Percentiles rank a stretch among this genome's conserved stretches.
phyloP scores from a whole-genome alignment of 2,888 invertebrate species.

The Cantharis nigra region DNA sequence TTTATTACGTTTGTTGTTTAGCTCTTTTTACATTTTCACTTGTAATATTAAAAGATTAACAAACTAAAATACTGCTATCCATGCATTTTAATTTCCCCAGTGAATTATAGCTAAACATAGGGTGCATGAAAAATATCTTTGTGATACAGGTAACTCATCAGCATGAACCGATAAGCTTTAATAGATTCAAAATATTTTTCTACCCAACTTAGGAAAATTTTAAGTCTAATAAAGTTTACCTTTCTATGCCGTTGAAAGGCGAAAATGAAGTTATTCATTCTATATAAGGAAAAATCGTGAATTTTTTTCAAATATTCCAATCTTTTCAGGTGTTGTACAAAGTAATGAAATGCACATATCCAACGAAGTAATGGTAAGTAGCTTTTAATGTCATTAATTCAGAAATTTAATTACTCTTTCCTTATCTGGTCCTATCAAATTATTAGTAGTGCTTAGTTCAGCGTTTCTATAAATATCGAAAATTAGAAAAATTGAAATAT shows the following conservation, averaged over 20 bases:
- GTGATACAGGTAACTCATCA: too few species aligned
- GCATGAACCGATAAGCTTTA: too few species aligned
- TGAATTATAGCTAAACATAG: neutral
- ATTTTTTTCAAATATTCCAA: neutral
- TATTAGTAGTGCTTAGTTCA: too few species aligned
- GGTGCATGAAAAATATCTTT: neutral
- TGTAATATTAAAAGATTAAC: neutral
- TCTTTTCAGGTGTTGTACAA: neutral
- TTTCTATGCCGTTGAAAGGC: neutral
- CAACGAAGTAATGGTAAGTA: neutral
- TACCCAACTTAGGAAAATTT: too few species aligned
- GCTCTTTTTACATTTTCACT: neutral
- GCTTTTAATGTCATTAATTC: too few species aligned
- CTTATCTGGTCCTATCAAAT: too few species aligned
- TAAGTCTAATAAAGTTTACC: neutral
- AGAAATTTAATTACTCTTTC: too few species aligned
- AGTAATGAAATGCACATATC: neutral
- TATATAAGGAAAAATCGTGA: too few species aligned
- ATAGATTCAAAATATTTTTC: too few species aligned
- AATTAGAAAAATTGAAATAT: too few species aligned
- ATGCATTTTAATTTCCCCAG: neutral
- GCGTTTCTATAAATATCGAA: too few species aligned
- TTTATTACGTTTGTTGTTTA: neutral
- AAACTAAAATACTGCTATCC: neutral
- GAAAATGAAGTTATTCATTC: too few species aligned